A percentile compares a stretch with the other conserved stretches of the same genome.
Conservation (phyloP, 2,888 invertebrate species). For the Oscheius sp. region DNA sequence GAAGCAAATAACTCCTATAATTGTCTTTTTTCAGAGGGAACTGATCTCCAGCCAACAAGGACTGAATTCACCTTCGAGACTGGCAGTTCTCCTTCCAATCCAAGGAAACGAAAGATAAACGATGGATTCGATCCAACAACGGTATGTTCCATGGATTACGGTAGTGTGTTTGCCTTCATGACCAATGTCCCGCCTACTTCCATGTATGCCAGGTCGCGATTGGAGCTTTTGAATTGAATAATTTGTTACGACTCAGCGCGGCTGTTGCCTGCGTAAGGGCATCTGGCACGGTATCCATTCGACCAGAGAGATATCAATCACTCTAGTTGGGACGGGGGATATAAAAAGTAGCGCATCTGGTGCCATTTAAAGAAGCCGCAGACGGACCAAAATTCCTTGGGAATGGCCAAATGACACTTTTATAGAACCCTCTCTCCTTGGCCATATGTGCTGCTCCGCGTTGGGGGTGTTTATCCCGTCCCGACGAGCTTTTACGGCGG, state of each 20-base stretch:
- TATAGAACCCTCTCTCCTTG: slow-evolving; percentile 13
- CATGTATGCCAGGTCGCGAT: not conserved
- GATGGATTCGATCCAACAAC: slow-evolving; percentile 31
- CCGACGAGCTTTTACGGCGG: slow-evolving; percentile 28
- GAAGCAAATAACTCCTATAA: slow-evolving; percentile 5
- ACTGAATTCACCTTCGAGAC: slow-evolving; percentile 69
- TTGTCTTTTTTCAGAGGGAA: slow-evolving; percentile 33
- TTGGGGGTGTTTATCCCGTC: slow-evolving; percentile 19
- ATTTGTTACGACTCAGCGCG: too few relatives aligned
- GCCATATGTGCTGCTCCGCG: slow-evolving; percentile 26
- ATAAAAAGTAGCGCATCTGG: slow-evolving; percentile 22
- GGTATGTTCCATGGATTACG: slow-evolving; percentile 41
- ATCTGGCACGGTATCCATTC: not conserved
- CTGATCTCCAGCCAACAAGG: slow-evolving; percentile 43
- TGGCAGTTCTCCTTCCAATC: slow-evolving; percentile 40
- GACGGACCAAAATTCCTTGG: not conserved
- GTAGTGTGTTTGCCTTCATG: not conserved
- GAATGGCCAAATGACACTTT: slow-evolving; percentile 17
- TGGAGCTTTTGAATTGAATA: not conserved
- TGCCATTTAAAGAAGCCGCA: slow-evolving; percentile 20
- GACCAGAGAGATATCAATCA: slow-evolving; percentile 11
- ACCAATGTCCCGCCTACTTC: not conserved
- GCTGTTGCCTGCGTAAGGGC: slow-evolving; percentile 10
- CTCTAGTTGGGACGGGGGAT: slow-evolving; percentile 13
- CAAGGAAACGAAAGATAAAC: slow-evolving; percentile 58